Evolutionary conservation across 2,888 invertebrate genomes (phyloP).

Genomic region (Xanthia togata): DNA sequence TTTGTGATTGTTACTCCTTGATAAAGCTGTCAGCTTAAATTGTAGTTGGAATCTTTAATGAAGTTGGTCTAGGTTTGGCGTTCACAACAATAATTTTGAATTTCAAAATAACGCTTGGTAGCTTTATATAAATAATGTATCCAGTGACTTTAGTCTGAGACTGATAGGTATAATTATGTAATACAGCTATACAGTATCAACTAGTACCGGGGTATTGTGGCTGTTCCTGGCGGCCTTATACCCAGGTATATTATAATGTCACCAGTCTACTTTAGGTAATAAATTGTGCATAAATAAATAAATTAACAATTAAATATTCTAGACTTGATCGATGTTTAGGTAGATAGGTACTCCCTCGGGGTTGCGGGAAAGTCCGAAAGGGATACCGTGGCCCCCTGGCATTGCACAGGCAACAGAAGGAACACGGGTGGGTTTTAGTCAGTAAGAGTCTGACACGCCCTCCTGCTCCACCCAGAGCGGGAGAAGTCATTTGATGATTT

Average conservation of each 20-base stretch:
- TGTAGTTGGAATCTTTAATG: conserved; percentile 18
- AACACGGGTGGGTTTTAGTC: no score
- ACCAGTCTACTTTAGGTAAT: neutral
- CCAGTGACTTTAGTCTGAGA: neutral
- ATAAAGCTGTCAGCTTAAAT: conserved; percentile 1
- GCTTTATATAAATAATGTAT: conserved; percentile 16
- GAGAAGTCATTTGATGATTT: no score
- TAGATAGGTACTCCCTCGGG: no score
- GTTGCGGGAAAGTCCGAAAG: no score
- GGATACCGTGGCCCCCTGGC: no score
- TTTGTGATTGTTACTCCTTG: conserved; percentile 2
- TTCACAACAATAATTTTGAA: conserved; percentile 16
- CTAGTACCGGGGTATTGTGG: neutral
- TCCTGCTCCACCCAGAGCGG: no score
- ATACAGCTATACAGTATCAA: no score
- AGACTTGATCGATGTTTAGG: neutral
- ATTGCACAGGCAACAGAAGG: no score
- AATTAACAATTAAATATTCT: neutral
- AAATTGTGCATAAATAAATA: neutral
- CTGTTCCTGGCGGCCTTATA: neutral
- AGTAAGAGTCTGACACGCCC: no score
- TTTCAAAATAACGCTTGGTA: conserved; percentile 7
- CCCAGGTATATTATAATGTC: neutral
- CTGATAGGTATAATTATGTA: neutral
- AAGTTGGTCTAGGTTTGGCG: neutral